A percentile compares a stretch with the other conserved stretches of the same genome.
Conservation (phyloP, 2,888 invertebrate species). For the Hoplodrina ambigua region DNA sequence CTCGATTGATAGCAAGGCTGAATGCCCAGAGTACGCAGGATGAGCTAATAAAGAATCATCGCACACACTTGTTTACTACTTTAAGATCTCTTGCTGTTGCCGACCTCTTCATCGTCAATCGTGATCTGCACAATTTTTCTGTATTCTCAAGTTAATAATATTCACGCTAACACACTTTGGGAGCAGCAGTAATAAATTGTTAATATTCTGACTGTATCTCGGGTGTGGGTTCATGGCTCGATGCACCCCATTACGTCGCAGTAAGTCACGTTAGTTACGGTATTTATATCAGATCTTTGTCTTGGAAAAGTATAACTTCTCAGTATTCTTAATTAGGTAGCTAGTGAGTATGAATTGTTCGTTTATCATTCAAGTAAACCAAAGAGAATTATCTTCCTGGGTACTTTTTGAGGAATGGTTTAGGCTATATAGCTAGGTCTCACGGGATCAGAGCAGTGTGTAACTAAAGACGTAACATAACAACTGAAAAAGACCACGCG, state of each 20-base stretch:
- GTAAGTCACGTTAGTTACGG: constrained; percentile 26
- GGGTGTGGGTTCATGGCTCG: constrained; percentile 38
- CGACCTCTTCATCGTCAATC: too few relatives aligned
- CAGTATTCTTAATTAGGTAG: background rate
- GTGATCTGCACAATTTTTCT: background rate
- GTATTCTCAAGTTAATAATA: background rate
- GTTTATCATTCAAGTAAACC: background rate
- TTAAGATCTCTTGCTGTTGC: background rate
- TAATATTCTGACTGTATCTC: constrained; percentile 7
- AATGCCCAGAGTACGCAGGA: constrained; percentile 2
- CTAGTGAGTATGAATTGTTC: background rate
- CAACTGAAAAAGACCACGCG: too few relatives aligned
- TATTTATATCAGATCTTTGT: constrained; percentile 24
- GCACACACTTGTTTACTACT: background rate
- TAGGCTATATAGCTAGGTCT: too few relatives aligned
- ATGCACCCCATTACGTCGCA: constrained; percentile 39
- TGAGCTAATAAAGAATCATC: constrained; percentile 8
- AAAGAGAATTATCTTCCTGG: background rate
- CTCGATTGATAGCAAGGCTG: background rate
- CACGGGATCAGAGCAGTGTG: too few relatives aligned
- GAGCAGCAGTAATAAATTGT: constrained; percentile 24
- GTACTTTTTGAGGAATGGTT: too few relatives aligned
- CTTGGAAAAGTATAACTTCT: background rate
- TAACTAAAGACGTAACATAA: too few relatives aligned
- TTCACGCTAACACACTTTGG: background rate